Conservation (phyloP, 2,113 vertebrate species). For the Lamprotornis superbus region DNA sequence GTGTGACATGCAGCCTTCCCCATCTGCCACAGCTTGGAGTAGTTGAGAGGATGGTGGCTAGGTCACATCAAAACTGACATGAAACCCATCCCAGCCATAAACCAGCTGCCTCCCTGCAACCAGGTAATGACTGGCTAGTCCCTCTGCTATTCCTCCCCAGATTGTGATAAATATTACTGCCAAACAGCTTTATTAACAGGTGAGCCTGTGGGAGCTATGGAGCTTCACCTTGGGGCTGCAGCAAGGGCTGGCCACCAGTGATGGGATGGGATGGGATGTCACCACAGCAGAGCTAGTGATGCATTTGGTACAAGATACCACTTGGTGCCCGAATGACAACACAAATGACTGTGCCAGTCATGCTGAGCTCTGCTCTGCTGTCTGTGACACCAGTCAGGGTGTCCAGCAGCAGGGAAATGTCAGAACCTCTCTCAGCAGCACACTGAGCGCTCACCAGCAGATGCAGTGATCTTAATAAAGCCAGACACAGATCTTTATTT, state of each 20-base stretch:
- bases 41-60: background rate
- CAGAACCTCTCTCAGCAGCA: background rate
- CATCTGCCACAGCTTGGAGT: background rate
- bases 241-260: background rate
- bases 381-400: background rate
- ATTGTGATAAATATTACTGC: background rate
- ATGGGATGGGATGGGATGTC: background rate
- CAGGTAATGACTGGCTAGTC: background rate
- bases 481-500: background rate
- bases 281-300: background rate
- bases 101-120: background rate
- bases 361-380: background rate
- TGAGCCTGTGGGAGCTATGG: background rate
- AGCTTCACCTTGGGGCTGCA: background rate
- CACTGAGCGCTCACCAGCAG: accelerated
- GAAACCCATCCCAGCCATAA: background rate
- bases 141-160: background rate
- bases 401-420: background rate
- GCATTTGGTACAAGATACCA: background rate
- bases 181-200: background rate
- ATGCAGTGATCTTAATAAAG: background rate
- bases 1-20: background rate
- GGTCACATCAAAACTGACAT: background rate
- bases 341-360: accelerated
- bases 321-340: background rate